Percentiles rank a stretch among this genome's conserved stretches.
phyloP scores from a whole-genome alignment of 2,888 invertebrate genomes.

The Lymantria dispar region DNA sequence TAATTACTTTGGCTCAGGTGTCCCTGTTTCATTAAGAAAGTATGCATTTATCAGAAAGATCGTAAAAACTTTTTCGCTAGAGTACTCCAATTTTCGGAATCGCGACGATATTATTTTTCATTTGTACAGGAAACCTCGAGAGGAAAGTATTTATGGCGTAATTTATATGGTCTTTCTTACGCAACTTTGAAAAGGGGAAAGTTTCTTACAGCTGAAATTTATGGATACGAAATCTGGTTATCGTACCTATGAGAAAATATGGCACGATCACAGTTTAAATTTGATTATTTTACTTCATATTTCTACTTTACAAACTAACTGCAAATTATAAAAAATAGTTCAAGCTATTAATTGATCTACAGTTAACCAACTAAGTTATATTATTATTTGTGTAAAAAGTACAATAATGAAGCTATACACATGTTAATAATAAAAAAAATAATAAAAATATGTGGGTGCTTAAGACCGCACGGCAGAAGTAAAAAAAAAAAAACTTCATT shows the following conservation, averaged over 20 bases:
- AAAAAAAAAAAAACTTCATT: too few relatives aligned
- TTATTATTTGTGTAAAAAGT: too few relatives aligned
- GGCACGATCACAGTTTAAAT: not conserved
- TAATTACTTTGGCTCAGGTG: conserved; percentile 13
- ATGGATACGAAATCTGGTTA: conserved; percentile 43
- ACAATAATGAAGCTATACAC: too few relatives aligned
- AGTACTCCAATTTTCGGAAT: conserved; percentile 39
- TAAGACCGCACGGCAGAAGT: too few relatives aligned
- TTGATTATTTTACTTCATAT: not conserved
- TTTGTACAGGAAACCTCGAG: conserved; percentile 39
- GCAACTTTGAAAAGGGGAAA: conserved; percentile 43
- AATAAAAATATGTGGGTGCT: too few relatives aligned
- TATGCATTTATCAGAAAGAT: conserved; percentile 20
- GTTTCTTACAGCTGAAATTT: conserved; percentile 49
- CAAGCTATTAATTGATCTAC: too few relatives aligned
- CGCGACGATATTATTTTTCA: conserved; percentile 59
- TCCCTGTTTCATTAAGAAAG: conserved; percentile 14
- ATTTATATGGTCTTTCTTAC: conserved; percentile 56
- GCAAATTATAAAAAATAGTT: too few relatives aligned
- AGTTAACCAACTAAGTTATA: too few relatives aligned
- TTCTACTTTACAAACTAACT: too few relatives aligned
- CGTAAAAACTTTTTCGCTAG: conserved; percentile 26
- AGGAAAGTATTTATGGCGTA: conserved; percentile 42
- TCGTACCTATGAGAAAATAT: conserved; percentile 27
- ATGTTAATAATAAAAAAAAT: too few relatives aligned